These are phyloP conservation scores for Lithobates sylvaticus DNA, from an alignment of 2,797 vertebrate species.

Conservation along the genomic window DNA sequence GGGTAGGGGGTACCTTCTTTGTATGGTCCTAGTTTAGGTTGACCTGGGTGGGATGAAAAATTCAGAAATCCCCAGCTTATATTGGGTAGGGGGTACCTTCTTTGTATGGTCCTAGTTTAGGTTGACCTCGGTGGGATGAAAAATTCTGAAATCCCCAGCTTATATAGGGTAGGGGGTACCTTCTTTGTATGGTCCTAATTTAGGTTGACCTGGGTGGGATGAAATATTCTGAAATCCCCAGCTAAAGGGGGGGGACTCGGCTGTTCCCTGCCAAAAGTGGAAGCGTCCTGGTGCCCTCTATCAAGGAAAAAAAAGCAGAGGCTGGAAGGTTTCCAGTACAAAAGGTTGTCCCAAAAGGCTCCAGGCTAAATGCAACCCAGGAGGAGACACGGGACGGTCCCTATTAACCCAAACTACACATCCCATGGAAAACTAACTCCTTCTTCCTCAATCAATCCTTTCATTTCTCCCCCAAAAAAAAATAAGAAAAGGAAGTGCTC, in stretches of 20 bases:
- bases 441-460: background rate
- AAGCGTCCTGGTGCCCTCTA: slow-evolving; percentile 65
- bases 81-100: no score
- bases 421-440: slow-evolving; percentile 67
- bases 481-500: slow-evolving; percentile 77
- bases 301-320: slow-evolving; percentile 69
- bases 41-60: no score
- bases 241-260: slow-evolving; percentile 58
- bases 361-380: slow-evolving; percentile 70
- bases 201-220: no score
- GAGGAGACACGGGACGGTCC: slow-evolving; percentile 57
- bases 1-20: no score
- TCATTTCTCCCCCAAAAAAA: background rate
- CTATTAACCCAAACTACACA: slow-evolving; percentile 68
- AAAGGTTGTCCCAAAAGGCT: slow-evolving; percentile 76
- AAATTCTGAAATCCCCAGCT: no score
- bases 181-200: no score
- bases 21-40: no score
- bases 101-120: no score
- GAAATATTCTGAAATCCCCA: slow-evolving; percentile 63
- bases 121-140: no score
- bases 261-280: slow-evolving; percentile 65
- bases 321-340: slow-evolving; percentile 72
- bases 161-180: no score
- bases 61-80: no score